A percentile compares a stretch with the other conserved stretches of the same genome.
Evolutionary conservation across 2,113 vertebrate species (phyloP).

Genomic region (Corapipo altera): DNA sequence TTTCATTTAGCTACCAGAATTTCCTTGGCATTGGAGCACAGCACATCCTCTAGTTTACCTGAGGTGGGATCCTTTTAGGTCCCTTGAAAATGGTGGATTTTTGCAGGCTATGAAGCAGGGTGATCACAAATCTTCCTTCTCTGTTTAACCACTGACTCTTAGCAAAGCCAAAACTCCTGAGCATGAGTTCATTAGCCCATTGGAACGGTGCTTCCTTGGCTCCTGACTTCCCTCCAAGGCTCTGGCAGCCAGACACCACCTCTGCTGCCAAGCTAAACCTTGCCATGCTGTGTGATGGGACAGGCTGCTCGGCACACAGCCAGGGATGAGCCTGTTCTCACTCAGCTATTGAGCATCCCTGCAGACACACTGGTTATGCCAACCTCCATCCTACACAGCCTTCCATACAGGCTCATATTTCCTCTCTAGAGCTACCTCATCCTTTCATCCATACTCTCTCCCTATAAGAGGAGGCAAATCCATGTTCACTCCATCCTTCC

Average conservation of each 20-base stretch:
- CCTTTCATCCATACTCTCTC: not conserved
- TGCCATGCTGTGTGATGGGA: slow-evolving; percentile 22
- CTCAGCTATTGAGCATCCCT: slow-evolving; percentile 5
- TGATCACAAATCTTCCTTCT: not conserved
- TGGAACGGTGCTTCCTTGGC: not conserved
- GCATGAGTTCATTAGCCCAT: not conserved
- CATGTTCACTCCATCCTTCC: not conserved
- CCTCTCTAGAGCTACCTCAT: not conserved
- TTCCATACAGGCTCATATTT: not conserved
- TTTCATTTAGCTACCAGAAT: not conserved
- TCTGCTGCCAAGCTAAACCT: slow-evolving; percentile 38
- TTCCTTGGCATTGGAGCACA: not conserved
- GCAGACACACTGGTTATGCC: not conserved
- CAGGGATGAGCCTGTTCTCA: not conserved
- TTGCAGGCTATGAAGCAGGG: not conserved
- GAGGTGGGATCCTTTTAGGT: not conserved
- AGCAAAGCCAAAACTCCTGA: not conserved
- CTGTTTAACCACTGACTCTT: not conserved
- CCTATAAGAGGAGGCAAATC: not conserved
- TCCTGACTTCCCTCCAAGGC: not conserved
- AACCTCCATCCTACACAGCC: not conserved
- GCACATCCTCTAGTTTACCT: not conserved
- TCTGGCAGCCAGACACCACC: not conserved
- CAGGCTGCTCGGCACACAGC: not conserved
- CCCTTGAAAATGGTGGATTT: not conserved